Conservation (phyloP, 2,797 vertebrate genomes). For the Erethizon dorsatum region DNA sequence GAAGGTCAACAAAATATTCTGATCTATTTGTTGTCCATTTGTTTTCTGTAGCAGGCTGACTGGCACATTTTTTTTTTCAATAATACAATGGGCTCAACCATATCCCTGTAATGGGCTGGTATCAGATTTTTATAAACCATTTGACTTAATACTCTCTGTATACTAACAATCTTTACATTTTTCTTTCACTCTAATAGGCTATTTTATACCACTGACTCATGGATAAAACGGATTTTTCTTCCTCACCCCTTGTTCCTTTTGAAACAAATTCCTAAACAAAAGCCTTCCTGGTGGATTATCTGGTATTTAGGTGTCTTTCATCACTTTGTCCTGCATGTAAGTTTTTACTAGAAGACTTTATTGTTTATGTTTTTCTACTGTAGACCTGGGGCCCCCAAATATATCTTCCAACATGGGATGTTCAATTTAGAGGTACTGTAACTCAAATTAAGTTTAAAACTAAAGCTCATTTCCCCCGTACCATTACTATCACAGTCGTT, state of each 20-base stretch:
- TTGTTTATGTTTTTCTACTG: conserved; percentile 83
- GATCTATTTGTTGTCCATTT: conserved; percentile 87
- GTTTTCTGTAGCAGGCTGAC: conserved; percentile 82
- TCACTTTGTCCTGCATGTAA: conserved; percentile 85
- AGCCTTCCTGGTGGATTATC: conserved; percentile 84
- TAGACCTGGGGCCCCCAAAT: conserved; percentile 86
- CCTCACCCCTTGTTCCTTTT: conserved; percentile 79
- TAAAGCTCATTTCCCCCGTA: conserved; percentile 79
- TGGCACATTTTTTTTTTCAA: conserved; percentile 88
- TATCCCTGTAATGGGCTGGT: background rate
- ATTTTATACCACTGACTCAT: conserved; percentile 84
- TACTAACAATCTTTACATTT: conserved; percentile 30
- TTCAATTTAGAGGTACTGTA: conserved; percentile 82
- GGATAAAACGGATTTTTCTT: conserved; percentile 77
- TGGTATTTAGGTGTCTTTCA: conserved; percentile 81
- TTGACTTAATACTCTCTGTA: background rate
- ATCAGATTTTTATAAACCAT: background rate
- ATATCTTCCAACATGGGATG: conserved; percentile 84
- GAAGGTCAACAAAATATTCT: conserved; percentile 90
- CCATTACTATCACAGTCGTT: conserved; percentile 86
- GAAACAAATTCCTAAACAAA: conserved; percentile 85
- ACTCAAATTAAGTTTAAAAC: conserved; percentile 82
- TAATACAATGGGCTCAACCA: conserved; percentile 88
- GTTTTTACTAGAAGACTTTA: conserved; percentile 85
- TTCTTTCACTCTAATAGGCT: conserved; percentile 83